Percentiles rank a stretch among this genome's conserved stretches.
Evolutionary conservation across 1,140 invertebrate genomes (phyloP).

Genomic region (Heliconius eleuchia): DNA sequence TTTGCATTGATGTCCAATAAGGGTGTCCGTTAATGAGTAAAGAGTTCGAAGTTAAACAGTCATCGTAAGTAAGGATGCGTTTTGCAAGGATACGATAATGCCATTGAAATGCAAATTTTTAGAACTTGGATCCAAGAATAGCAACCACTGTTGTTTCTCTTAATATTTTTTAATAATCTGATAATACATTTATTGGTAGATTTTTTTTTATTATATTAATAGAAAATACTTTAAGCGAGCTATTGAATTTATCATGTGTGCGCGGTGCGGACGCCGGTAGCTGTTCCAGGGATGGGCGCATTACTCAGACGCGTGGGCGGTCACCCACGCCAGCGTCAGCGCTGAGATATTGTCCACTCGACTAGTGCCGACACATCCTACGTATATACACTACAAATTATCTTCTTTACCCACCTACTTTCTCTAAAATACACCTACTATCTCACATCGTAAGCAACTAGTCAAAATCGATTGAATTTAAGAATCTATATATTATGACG

Average conservation of each 20-base stretch:
- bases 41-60: slow-evolving; percentile 23
- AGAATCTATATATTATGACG: no score
- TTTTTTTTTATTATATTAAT: no score
- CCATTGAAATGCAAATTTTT: background rate
- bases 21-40: slow-evolving; percentile 37
- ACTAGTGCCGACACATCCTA: slow-evolving; percentile 33
- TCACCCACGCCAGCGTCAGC: slow-evolving; percentile 42
- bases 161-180: no score
- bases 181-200: no score
- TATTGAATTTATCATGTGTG: slow-evolving; percentile 6
- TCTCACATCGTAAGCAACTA: background rate
- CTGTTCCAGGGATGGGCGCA: slow-evolving; percentile 27
- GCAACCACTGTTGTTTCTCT: no score
- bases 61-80: slow-evolving; percentile 33
- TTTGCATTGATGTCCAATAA: slow-evolving; percentile 41
- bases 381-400: slow-evolving; percentile 34
- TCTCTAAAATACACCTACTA: slow-evolving; percentile 36
- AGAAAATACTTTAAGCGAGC: background rate
- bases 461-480: background rate
- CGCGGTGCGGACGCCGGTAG: slow-evolving; percentile 30
- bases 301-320: slow-evolving; percentile 46
- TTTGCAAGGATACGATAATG: slow-evolving; percentile 30
- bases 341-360: slow-evolving; percentile 47
- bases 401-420: slow-evolving; percentile 39
- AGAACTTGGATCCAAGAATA: background rate